Evolutionary conservation across 1,140 invertebrate species (phyloP), one percentile per base, ranked within the genome.

Genomic region (Adoxophyes honmai): DNA sequence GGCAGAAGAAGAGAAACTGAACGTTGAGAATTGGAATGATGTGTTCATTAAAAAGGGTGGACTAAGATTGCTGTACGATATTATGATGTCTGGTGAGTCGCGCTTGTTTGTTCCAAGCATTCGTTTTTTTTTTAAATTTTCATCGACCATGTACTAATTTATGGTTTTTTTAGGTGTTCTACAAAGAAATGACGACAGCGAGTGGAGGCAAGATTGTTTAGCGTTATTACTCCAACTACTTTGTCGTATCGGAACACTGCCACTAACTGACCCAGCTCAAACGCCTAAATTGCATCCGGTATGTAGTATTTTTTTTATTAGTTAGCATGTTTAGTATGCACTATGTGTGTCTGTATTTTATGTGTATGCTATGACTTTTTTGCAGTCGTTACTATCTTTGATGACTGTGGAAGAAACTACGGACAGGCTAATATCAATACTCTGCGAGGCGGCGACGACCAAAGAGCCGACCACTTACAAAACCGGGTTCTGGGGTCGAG

Each of bases 151-250:
- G 18, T 10, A 38, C n/a, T 53, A 10, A 37, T 59, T 6, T 16
- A 36, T 1, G 2, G 34, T n/a, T 61, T 57, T 68, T 78, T 5
- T 62, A 92, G 92, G 94, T 44, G 90, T 93, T 6, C 66, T 95
- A 60, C 93, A 94, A 85, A 89, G 92, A 55, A 89, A 91, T 44
- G 92, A 95, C 56, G 92, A 95, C 37, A 95, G 93, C 66, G 95
- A 98, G 88, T 98, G 97, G 97, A 94, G 96, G 55, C 97, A 98
- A 84, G 97, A 98, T 74, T 98, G 97, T 79, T 88, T 98, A 7
- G 96, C 96, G 0, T 94, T 95, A 67, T 81, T 98, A 8, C 76
- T 98, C 10, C 95, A 96, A 68, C 90, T 97, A 55, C 82, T 98
- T 13, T 98, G 94, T 82, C 93, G 96, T 59, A 92, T 98, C 39